Conservation (phyloP, 2,797 vertebrate genomes). For the Acanthopagrus latus region DNA sequence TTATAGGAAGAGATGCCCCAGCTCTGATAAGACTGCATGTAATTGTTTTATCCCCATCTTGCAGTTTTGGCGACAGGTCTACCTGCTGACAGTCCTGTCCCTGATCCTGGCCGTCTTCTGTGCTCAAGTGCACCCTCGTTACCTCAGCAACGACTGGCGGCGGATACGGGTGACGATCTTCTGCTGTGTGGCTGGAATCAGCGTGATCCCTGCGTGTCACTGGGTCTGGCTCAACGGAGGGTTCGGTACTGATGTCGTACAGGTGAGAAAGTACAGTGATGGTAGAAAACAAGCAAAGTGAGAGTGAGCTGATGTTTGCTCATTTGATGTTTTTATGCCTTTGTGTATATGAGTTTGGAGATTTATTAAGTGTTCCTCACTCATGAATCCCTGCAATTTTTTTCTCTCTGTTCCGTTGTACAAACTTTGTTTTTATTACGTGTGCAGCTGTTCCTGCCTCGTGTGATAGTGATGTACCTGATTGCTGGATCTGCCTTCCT, state of each 20-base stretch:
- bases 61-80: constrained; percentile 97
- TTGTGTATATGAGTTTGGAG: neutral
- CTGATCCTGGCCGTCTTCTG: constrained; percentile 97
- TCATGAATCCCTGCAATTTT: neutral
- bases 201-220: constrained; percentile 93
- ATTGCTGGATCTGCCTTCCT: constrained; percentile 95
- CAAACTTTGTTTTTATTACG: neutral
- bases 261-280: constrained; percentile 81
- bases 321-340: neutral
- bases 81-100: constrained; percentile 93
- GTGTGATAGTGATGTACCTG: constrained; percentile 95
- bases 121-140: constrained; percentile 95
- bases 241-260: constrained; percentile 88
- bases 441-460: constrained; percentile 93
- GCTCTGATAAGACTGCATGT: neutral
- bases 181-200: constrained; percentile 92
- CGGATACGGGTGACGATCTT: constrained; percentile 91
- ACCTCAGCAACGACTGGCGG: constrained; percentile 96
- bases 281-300: no score
- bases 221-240: constrained; percentile 97
- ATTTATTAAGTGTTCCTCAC: neutral
- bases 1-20: neutral
- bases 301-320: no score
- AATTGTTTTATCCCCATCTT: neutral
- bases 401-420: neutral